phyloP scores from a whole-genome alignment of 2,113 vertebrate species.

The Blennius ocellaris region DNA sequence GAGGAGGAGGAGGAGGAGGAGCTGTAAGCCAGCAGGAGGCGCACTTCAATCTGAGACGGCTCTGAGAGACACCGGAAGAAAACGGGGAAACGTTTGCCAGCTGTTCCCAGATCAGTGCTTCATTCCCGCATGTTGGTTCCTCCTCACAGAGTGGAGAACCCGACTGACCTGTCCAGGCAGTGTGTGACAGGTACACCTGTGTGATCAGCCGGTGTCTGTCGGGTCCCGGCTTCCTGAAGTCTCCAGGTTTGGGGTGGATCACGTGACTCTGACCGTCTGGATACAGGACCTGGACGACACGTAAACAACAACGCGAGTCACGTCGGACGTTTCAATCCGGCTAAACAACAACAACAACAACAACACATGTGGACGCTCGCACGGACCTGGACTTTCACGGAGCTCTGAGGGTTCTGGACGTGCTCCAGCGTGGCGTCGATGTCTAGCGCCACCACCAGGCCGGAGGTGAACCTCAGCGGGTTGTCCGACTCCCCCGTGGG shows the following conservation, averaged over 20 bases:
- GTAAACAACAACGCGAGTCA: background rate
- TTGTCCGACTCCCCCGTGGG: constrained; percentile 97
- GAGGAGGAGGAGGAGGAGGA: constrained; percentile 75
- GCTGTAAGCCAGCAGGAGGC: constrained; percentile 93
- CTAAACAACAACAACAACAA: too few species aligned
- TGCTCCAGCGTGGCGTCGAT: constrained; percentile 95
- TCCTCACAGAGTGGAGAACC: background rate
- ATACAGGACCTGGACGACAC: constrained; percentile 88
- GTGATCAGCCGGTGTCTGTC: constrained; percentile 94
- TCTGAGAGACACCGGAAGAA: constrained; percentile 78
- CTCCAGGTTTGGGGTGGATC: constrained; percentile 95
- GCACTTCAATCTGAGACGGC: constrained; percentile 94
- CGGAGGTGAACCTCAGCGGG: constrained; percentile 92
- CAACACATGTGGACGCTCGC: too few species aligned
- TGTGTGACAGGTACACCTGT: constrained; percentile 96
- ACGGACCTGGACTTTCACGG: constrained; percentile 93
- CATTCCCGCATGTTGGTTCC: too few species aligned
- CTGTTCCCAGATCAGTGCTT: too few species aligned
- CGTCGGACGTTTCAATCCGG: too few species aligned
- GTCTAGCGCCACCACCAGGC: constrained; percentile 94
- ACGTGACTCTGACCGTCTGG: constrained; percentile 96
- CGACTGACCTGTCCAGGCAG: constrained; percentile 93
- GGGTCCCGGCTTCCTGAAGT: constrained; percentile 94
- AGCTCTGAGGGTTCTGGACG: constrained; percentile 91
- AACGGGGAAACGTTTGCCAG: too few species aligned